A percentile compares a stretch with the other conserved stretches of the same genome.
phyloP scores from a whole-genome alignment of 2,113 vertebrate species.

The Rhea americana region DNA sequence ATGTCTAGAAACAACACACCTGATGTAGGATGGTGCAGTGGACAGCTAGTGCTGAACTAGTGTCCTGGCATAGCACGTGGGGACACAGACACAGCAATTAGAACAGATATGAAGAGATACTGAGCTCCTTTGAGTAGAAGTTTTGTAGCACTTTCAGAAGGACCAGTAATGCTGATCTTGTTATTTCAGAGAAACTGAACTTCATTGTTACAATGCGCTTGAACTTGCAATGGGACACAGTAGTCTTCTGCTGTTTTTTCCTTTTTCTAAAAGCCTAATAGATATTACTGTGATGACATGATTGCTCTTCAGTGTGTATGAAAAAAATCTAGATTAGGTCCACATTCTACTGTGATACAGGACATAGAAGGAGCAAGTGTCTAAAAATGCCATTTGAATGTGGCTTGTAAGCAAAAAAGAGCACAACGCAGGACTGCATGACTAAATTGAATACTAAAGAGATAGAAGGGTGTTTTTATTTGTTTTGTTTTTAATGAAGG shows the following conservation, averaged over 20 bases:
- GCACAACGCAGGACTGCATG: neutral
- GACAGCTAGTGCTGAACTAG: neutral
- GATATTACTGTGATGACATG: neutral
- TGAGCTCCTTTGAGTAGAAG: neutral
- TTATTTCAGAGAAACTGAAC: neutral
- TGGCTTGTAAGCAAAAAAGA: neutral
- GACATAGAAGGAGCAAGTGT: neutral
- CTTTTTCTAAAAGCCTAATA: neutral
- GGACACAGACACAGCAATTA: neutral
- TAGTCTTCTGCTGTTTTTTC: neutral
- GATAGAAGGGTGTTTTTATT: neutral
- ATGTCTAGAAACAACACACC: neutral
- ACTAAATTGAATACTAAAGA: neutral
- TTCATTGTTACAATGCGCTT: neutral
- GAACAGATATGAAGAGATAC: neutral
- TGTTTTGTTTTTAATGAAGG: neutral
- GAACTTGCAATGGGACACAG: neutral
- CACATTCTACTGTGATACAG: neutral
- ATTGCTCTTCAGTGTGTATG: neutral
- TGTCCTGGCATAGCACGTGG: neutral
- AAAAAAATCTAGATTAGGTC: neutral
- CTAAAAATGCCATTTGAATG: neutral
- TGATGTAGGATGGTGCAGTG: neutral
- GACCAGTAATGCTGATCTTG: neutral
- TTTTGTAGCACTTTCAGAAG: neutral